These are phyloP conservation scores for Nibea albiflora DNA, from an alignment of 2,113 vertebrate species.

Conservation along the genomic window DNA sequence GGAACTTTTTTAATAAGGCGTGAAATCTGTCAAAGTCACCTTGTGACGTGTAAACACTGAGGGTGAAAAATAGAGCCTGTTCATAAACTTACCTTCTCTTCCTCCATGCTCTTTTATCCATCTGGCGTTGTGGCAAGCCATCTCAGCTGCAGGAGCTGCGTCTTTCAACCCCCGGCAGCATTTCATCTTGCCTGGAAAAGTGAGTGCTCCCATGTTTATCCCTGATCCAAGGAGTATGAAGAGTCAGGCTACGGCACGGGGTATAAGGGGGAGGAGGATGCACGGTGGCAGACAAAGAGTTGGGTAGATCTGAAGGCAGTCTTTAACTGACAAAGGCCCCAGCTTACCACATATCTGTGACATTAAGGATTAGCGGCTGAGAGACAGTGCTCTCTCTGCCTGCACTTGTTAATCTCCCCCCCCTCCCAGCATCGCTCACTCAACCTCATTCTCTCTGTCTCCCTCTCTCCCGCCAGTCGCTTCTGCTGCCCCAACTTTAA, in stretches of 20 bases:
- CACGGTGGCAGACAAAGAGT: constrained; percentile 61
- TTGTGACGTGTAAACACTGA: constrained; percentile 68
- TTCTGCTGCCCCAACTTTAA: constrained; percentile 77
- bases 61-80: constrained; percentile 40
- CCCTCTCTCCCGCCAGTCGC: constrained; percentile 51
- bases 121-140: constrained; percentile 56
- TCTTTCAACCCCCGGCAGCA: constrained; percentile 63
- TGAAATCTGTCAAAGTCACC: constrained; percentile 70
- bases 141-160: constrained; percentile 49
- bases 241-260: constrained; percentile 52
- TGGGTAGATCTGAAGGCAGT: constrained; percentile 73
- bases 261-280: constrained; percentile 59
- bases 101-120: constrained; percentile 68
- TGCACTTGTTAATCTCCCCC: constrained; percentile 73
- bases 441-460: constrained; percentile 52
- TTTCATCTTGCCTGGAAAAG: constrained; percentile 69
- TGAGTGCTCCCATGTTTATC: constrained; percentile 65
- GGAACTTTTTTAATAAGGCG: constrained; percentile 77
- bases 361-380: constrained; percentile 78
- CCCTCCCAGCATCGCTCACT: constrained; percentile 68
- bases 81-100: constrained; percentile 40
- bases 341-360: constrained; percentile 75
- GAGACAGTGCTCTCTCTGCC: constrained; percentile 72
- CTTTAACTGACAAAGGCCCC: constrained; percentile 73
- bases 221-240: constrained; percentile 62